These are phyloP conservation scores for Seira musarum DNA, from an alignment of 2,888 invertebrate genomes.

Conservation along the genomic window DNA sequence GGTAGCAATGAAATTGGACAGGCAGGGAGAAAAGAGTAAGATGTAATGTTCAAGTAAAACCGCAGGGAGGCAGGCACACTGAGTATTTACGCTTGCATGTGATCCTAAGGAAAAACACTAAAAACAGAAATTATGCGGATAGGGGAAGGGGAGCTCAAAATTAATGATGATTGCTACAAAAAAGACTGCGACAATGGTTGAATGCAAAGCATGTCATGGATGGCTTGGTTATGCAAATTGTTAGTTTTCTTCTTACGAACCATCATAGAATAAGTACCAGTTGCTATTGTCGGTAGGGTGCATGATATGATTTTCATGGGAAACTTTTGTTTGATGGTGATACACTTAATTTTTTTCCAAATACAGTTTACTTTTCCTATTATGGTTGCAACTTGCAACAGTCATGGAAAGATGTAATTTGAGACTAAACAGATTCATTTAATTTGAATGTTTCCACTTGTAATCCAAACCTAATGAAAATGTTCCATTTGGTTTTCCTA, in stretches of 20 bases:
- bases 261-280: constrained; percentile 8
- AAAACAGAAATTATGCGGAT: constrained; percentile 3
- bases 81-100: not conserved
- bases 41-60: constrained; percentile 23
- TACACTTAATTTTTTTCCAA: too few relatives aligned
- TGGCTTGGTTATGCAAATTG: constrained; percentile 58
- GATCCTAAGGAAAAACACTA: too few relatives aligned
- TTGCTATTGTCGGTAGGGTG: constrained; percentile 27
- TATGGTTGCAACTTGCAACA: not conserved
- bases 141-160: constrained; percentile 32
- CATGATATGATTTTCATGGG: not conserved
- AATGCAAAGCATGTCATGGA: constrained; percentile 49
- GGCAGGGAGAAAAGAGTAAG: constrained; percentile 36
- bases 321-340: too few relatives aligned
- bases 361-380: not conserved
- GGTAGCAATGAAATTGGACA: not conserved
- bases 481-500: not conserved
- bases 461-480: not conserved
- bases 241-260: not conserved
- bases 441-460: not conserved
- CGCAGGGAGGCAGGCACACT: constrained; percentile 10
- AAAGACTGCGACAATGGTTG: constrained; percentile 28
- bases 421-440: too few relatives aligned
- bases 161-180: constrained; percentile 53
- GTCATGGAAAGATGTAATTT: not conserved